phyloP scores from a whole-genome alignment of 2,888 invertebrate species.

The Strigamia transsilvanica region DNA sequence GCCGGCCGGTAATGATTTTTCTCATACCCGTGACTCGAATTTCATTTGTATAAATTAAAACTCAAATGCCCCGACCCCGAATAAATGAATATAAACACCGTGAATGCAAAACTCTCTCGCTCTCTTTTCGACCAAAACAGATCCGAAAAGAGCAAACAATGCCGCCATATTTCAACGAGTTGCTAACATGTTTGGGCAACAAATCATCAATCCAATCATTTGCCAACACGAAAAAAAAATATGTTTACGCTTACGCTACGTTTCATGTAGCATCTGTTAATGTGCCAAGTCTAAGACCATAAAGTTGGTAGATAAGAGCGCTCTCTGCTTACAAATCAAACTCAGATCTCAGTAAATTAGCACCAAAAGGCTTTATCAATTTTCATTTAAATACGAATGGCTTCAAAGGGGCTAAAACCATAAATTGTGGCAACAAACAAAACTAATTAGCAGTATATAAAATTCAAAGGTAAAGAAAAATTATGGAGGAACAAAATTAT shows the following conservation, averaged over 20 bases:
- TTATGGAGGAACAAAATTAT: background rate
- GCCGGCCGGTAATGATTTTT: conserved; percentile 19
- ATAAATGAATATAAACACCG: conserved; percentile 24
- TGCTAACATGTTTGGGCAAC: background rate
- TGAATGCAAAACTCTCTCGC: background rate
- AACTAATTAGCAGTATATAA: background rate
- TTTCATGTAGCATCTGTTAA: conserved; percentile 4
- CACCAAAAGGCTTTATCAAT: conserved; percentile 27
- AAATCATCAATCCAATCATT: background rate
- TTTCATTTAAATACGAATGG: conserved; percentile 15
- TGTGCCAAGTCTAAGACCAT: conserved; percentile 39
- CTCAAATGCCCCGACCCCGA: conserved; percentile 37
- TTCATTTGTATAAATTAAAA: conserved; percentile 37
- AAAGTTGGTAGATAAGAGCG: conserved; percentile 41
- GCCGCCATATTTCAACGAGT: background rate
- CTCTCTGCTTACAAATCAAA: conserved; percentile 43
- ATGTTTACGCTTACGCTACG: background rate
- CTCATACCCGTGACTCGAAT: conserved; percentile 36
- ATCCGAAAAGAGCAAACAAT: conserved; percentile 1
- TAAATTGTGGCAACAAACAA: background rate
- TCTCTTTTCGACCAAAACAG: conserved; percentile 24
- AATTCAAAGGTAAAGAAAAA: background rate
- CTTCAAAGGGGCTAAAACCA: background rate
- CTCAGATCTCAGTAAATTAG: conserved; percentile 31
- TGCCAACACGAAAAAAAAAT: background rate